A percentile compares a stretch with the other conserved stretches of the same genome.
phyloP scores from a whole-genome alignment of 2,888 invertebrate genomes.

The Corbicula japonica region DNA sequence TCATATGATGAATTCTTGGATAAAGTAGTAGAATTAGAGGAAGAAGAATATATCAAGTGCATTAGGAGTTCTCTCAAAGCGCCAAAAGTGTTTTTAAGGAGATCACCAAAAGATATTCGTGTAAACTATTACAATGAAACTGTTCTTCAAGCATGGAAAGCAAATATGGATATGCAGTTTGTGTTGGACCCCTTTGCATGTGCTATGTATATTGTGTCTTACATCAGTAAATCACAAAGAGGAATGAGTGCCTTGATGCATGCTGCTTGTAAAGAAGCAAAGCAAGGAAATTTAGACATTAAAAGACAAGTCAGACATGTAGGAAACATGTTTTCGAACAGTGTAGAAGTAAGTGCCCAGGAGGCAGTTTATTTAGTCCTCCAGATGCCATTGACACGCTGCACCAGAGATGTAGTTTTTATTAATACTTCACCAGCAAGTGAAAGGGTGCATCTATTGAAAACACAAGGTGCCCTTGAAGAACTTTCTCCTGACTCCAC shows the following conservation, averaged over 20 bases:
- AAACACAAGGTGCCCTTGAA: conserved; percentile 41
- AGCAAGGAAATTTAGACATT: conserved; percentile 55
- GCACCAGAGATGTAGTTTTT: conserved; percentile 58
- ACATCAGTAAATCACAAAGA: no score
- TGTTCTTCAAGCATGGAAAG: conserved; percentile 40
- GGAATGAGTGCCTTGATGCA: conserved; percentile 9
- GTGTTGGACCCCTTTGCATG: conserved; percentile 65
- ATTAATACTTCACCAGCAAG: conserved; percentile 54
- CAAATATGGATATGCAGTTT: conserved; percentile 55
- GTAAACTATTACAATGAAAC: conserved; percentile 46
- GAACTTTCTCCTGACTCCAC: conserved; percentile 47
- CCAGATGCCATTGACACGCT: no score
- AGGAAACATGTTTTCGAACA: conserved; percentile 60
- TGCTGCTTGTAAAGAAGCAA: conserved; percentile 58
- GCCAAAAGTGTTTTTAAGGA: conserved; percentile 29
- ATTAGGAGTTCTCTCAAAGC: conserved; percentile 17
- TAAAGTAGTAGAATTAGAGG: conserved; percentile 2
- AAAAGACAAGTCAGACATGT: no score
- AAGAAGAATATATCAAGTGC: conserved; percentile 26
- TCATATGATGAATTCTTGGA: conserved; percentile 7
- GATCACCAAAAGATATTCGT: conserved; percentile 17
- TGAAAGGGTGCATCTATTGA: conserved; percentile 50
- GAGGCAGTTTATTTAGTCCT: no score
- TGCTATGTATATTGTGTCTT: no score
- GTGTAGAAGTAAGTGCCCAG: no score